Conservation (phyloP, 2,797 vertebrate species). For the Siniperca obscura region DNA sequence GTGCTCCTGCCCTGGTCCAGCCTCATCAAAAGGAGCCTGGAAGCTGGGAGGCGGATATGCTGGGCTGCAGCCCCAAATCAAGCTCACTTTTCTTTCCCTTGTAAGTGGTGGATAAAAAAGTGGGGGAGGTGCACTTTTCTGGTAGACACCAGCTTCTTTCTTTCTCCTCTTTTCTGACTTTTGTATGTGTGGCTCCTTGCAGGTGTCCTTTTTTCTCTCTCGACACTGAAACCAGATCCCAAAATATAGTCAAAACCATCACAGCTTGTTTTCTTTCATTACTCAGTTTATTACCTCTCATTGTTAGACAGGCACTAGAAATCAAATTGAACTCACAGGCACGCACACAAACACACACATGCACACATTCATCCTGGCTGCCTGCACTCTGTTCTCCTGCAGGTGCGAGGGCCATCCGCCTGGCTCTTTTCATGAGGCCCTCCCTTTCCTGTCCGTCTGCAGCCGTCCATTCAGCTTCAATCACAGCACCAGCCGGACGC, state of each 20-base stretch:
- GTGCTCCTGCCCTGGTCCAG: slow-evolving; percentile 82
- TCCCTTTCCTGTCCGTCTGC: slow-evolving; percentile 93
- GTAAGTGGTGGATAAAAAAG: slow-evolving; percentile 68
- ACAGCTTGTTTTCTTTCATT: slow-evolving; percentile 73
- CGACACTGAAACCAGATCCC: slow-evolving; percentile 66
- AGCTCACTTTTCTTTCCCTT: slow-evolving; percentile 79
- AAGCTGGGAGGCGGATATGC: slow-evolving; percentile 84
- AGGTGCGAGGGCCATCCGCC: slow-evolving; percentile 89
- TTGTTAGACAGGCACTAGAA: slow-evolving; percentile 84
- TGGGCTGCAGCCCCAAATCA: slow-evolving; percentile 75
- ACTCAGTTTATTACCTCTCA: slow-evolving; percentile 86
- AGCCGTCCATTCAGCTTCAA: slow-evolving; percentile 87
- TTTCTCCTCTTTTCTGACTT: slow-evolving; percentile 79
- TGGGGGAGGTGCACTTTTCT: slow-evolving; percentile 71
- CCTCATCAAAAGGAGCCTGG: slow-evolving; percentile 83
- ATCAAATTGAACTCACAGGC: slow-evolving; percentile 71
- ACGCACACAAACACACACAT: slow-evolving; percentile 64
- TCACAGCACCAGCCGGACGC: slow-evolving; percentile 89
- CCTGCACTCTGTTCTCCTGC: slow-evolving; percentile 85
- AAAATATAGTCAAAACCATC: slow-evolving; percentile 66
- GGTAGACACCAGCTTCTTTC: slow-evolving; percentile 87
- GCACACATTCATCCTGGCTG: slow-evolving; percentile 82
- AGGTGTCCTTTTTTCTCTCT: slow-evolving; percentile 83
- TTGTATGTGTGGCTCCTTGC: slow-evolving; percentile 80
- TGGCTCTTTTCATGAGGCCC: slow-evolving; percentile 88